Evolutionary conservation across 2,888 invertebrate genomes (phyloP), one percentile per base, ranked within the genome.

Genomic region (Aquatica leii): DNA sequence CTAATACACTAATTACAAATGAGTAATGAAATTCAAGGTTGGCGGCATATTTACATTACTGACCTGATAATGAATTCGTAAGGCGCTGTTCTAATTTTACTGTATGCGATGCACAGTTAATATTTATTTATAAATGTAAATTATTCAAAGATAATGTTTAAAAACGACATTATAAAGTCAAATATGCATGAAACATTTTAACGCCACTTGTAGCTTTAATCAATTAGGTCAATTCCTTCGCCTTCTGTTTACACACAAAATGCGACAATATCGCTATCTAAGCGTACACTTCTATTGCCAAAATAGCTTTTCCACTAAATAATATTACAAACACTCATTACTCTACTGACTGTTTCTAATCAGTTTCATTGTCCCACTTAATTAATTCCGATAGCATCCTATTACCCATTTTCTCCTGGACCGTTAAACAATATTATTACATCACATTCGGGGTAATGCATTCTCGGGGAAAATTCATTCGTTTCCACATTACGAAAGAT

Each of bases 41-140:
- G 14, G 1, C 24, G 43, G 34, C 31, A 8, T 17, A 50, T 50
- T 12, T 24, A 20, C 9, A 21, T 8, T 20, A 21, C 49, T 17
- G 18, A 20, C 20, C 20, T 49, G 20, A 49, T 49, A 49, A 20
- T 18, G 20, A 49, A 49, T 24, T 20, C 12, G 20, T 49, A 21
- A 49, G 49, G 49, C 49, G 49, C 20, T 49, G 49, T 49, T 17
- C 49, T 49, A 49, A 49, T 49, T 49, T 20, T 12, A 20, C 9
- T 21, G 18, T 18, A 8, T 12, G 15, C 49, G 12, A 40, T 40
- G 40, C 3, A 40, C 40, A 14, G 24, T 24, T 49, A 49, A 49
- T 34, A 34, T 50, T 50, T 50, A 50, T 34, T 24, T 50, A 50
- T 50, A 21, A 50, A 50, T 50, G 50, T 15, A 50, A 50, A 50